These are phyloP conservation scores for Hemithea aestivaria DNA, from an alignment of 2,888 invertebrate species.

Conservation along the genomic window DNA sequence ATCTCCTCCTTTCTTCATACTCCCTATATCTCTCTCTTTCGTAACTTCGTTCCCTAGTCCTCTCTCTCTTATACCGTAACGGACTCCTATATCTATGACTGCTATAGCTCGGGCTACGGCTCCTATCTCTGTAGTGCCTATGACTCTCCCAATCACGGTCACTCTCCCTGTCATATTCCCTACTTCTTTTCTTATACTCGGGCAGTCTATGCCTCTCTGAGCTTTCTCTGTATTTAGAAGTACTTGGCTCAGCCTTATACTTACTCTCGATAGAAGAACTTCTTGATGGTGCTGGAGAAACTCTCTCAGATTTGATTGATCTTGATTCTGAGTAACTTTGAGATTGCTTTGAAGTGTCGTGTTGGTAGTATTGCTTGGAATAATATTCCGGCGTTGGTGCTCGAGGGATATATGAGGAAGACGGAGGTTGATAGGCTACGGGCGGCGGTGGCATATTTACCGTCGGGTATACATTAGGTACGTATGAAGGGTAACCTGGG, in stretches of 20 bases:
- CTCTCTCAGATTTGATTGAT: slow-evolving; percentile 9
- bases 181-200: background rate
- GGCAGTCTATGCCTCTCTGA: background rate
- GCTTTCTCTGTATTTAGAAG: background rate
- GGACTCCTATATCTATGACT: slow-evolving; percentile 40
- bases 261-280: no score
- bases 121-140: slow-evolving; percentile 32
- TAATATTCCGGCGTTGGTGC: slow-evolving; percentile 1
- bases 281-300: background rate
- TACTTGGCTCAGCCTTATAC: no score
- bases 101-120: slow-evolving; percentile 42
- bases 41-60: slow-evolving; percentile 27
- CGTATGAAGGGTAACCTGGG: slow-evolving; percentile 28
- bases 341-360: slow-evolving; percentile 3
- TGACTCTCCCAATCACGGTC: slow-evolving; percentile 26
- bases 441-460: slow-evolving; percentile 26
- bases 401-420: slow-evolving; percentile 4
- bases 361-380: slow-evolving; percentile 1
- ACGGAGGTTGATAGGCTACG: slow-evolving; percentile 14
- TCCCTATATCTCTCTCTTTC: slow-evolving; percentile 37
- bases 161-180: slow-evolving; percentile 2
- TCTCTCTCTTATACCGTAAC: slow-evolving; percentile 21
- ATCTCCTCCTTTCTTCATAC: slow-evolving; percentile 20
- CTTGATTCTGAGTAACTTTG: slow-evolving; percentile 3
- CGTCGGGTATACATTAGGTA: slow-evolving; percentile 36